Evolutionary conservation across 37 sponge, comb jelly and placozoan genomes (phyloP).

Genomic region (Hexactinellida sp.): DNA sequence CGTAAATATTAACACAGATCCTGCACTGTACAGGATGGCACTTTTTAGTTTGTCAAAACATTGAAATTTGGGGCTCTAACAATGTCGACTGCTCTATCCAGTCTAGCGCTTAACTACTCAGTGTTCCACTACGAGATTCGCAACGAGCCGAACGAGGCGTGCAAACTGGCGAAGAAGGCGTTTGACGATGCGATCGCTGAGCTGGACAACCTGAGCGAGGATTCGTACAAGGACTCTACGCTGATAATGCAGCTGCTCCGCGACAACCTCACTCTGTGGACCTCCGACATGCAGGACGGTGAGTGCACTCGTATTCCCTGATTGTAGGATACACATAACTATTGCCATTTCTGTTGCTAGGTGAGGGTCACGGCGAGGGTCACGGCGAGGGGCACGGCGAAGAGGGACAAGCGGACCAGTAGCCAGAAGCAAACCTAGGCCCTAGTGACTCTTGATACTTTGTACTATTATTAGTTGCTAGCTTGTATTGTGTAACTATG

Average conservation of each 20-base stretch:
- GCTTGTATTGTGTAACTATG: too few relatives aligned
- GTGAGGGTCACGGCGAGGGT: too few relatives aligned
- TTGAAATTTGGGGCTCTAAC: too few relatives aligned
- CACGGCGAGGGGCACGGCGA: too few relatives aligned
- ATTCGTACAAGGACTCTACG: conserved; percentile 62
- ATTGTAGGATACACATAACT: background rate
- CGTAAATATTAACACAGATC: too few relatives aligned
- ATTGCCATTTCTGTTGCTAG: background rate
- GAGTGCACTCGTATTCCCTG: background rate
- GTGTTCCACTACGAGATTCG: conserved; percentile 59
- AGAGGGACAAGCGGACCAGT: too few relatives aligned
- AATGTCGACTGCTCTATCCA: background rate
- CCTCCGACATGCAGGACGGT: conserved; percentile 29
- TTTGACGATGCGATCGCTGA: conserved; percentile 63
- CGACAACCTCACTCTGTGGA: conserved; percentile 72
- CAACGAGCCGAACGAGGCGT: conserved; percentile 30
- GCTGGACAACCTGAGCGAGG: conserved; percentile 43
- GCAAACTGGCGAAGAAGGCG: conserved; percentile 42
- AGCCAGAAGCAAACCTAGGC: too few relatives aligned
- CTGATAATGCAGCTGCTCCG: conserved; percentile 70
- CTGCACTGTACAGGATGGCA: too few relatives aligned
- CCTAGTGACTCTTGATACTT: too few relatives aligned
- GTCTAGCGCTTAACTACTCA: conserved; percentile 46
- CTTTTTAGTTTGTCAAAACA: too few relatives aligned
- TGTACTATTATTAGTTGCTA: too few relatives aligned